Evolutionary conservation across 2,797 vertebrate genomes (phyloP).

Genomic region (Lepus oiostolus): DNA sequence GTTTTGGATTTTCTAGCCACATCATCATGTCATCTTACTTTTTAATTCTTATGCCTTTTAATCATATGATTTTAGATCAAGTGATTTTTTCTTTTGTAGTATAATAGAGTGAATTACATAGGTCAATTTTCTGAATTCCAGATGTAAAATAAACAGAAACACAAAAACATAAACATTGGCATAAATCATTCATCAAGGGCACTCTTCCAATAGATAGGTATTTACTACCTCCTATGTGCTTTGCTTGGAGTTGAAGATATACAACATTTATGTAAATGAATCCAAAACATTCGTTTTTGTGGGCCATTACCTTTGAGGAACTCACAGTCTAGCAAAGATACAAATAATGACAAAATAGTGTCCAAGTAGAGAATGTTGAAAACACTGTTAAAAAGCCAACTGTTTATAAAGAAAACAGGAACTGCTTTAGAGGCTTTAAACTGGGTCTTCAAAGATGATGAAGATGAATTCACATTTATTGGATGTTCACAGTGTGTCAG

Average conservation of each 20-base stretch:
- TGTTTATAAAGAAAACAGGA: constrained; percentile 18
- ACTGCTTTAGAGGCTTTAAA: background rate
- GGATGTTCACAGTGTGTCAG: background rate
- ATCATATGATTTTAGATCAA: background rate
- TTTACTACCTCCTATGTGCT: background rate
- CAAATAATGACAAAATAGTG: constrained; percentile 47
- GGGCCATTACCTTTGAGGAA: background rate
- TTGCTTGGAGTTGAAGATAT: background rate
- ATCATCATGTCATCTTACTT: background rate
- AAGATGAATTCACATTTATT: background rate
- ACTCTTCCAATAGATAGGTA: background rate
- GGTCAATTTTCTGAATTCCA: constrained; percentile 22
- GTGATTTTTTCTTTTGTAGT: background rate
- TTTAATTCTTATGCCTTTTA: constrained; percentile 23
- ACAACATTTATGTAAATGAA: constrained; percentile 9
- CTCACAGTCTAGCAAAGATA: constrained; percentile 16
- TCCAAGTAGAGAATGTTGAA: constrained; percentile 1
- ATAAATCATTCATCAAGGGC: background rate
- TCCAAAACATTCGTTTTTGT: background rate
- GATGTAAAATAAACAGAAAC: background rate
- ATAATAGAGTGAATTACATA: background rate
- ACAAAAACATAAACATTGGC: background rate
- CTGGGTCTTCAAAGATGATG: background rate
- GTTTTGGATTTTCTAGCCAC: background rate
- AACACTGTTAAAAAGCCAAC: constrained; percentile 33